Evolutionary conservation across 2,888 invertebrate genomes (phyloP), one percentile per base, ranked within the genome.

Genomic region (Drosophila lutescens): DNA sequence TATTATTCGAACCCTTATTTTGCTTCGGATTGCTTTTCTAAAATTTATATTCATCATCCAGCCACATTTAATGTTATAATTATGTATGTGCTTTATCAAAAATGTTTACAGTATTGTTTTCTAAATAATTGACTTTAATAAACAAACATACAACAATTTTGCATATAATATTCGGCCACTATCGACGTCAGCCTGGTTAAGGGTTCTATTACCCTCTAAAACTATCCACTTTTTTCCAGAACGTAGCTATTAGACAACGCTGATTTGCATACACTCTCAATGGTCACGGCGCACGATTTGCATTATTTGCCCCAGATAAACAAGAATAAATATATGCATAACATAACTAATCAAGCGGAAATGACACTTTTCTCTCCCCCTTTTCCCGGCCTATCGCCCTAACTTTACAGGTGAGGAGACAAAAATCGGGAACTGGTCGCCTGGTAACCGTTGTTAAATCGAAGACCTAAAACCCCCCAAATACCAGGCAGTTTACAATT

Each of bases 381-480:
- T 23, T 34, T 23, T 23, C 50, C 15, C 15, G 23, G 23, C 30
- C 10, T 10, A 56, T 15, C 20, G 12, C 41, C 43, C 8, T 17
- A 10, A 26, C 9, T 26, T 10, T 57, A 49, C 65, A 23, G 34
- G 60, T 7, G 34, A 72, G 62, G 44, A 63, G 51, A 17, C 73
- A 55, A 12, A 68, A 55, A 23, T 30, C 59, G 34, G 51, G n/a
- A 56, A 34, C 17, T 34, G 26, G 61, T 70, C 70, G 44, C 62
- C 54, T 40, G 73, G 74, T 58, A 44, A 51, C 57, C 57, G 23
- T 91, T 90, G 91, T 90, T 90, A 80, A 89, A 90, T 89, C 91
- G 87, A 91, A 89, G 68, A 79, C 47, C 46, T 53, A 34, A 62
- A 49, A 8, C 30, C 58, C 34, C 40, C 15, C 41, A 70, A 77